Evolutionary conservation across 2,797 vertebrate species (phyloP), one percentile per base, ranked within the genome.

Genomic region (Falco peregrinus): DNA sequence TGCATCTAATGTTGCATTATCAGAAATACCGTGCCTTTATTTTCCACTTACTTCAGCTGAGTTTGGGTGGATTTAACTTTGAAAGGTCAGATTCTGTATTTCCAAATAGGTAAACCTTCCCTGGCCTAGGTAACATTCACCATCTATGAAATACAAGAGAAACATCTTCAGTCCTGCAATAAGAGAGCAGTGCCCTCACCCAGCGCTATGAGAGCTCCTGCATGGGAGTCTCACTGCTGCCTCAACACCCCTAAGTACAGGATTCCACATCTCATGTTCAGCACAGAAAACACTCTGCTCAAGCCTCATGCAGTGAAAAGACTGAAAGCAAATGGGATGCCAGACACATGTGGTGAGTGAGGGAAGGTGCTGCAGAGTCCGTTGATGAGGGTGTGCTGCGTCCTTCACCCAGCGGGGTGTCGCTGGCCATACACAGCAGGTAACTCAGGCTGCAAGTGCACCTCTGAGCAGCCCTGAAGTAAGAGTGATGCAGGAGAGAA

Each of bases 351-450:
- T 19, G 84, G 17, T 4, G 59, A 29, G 8, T 5, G 21, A 65
- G 50, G 20, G 56, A 48, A 10, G 22, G 48, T 4, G 64, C 64
- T n/a, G 41, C 4, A 14, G 28, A 6, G 20, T 9, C 37, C 4
- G 2, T 1, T 5, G 56, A 0, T 12, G 29, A 0, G 19, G 33
- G 1, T 8, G 24, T 67, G 39, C 24, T 0, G 0, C 19, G 22
- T 24, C 28, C 11, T 4, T 57, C 25, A 0, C 19, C 31, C 48
- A 5, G 45, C 5, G 33, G 6, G 43, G 16, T 2, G 57, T 8
- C 39, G 6, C 10, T 11, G 50, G 59, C 79, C 1, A 1, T 2
- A 43, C 29, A 2, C 56, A 8, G 86, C 1, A 0, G 64, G 53
- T 19, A 5, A 2, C 35, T 7, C 0, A 3, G 53, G 74, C 48